Percentiles rank a stretch among this genome's conserved stretches.
These are phyloP conservation scores for Matsumyia berberina DNA, from an alignment of 2,888 invertebrate species.

Conservation along the genomic window DNA sequence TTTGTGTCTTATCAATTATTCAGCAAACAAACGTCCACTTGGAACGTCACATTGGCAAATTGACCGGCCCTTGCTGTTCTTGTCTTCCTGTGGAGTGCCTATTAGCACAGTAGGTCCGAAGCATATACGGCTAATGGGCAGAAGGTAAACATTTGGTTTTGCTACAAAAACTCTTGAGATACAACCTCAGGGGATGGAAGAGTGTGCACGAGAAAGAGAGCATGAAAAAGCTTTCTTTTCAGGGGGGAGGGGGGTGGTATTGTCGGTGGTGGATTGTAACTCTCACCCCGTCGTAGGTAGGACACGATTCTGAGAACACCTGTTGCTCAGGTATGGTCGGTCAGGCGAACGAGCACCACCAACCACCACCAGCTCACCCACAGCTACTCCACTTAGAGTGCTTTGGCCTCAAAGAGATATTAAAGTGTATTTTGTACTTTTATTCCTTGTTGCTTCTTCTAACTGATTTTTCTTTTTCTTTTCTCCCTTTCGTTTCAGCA, in stretches of 20 bases:
- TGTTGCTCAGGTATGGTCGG: constrained; percentile 40
- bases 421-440: constrained; percentile 62
- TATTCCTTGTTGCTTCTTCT: constrained; percentile 33
- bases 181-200: neutral
- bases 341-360: too few species aligned
- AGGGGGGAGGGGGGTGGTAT: neutral
- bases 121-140: constrained; percentile 62
- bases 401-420: constrained; percentile 73
- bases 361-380: neutral
- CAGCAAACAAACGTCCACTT: constrained; percentile 40
- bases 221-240: constrained; percentile 30
- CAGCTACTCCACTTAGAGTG: constrained; percentile 66
- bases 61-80: constrained; percentile 16
- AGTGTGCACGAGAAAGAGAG: neutral
- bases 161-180: constrained; percentile 23
- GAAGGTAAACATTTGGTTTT: constrained; percentile 64
- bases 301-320: constrained; percentile 36
- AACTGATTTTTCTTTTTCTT: constrained; percentile 52
- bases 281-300: neutral
- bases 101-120: constrained; percentile 35
- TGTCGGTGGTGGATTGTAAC: too few species aligned
- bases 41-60: constrained; percentile 23
- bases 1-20: constrained; percentile 62
- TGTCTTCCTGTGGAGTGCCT: constrained; percentile 40
- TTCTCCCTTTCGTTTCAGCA: constrained; percentile 77